Evolutionary conservation across 2,888 invertebrate species (phyloP).

Genomic region (Epirrhoe alternata): DNA sequence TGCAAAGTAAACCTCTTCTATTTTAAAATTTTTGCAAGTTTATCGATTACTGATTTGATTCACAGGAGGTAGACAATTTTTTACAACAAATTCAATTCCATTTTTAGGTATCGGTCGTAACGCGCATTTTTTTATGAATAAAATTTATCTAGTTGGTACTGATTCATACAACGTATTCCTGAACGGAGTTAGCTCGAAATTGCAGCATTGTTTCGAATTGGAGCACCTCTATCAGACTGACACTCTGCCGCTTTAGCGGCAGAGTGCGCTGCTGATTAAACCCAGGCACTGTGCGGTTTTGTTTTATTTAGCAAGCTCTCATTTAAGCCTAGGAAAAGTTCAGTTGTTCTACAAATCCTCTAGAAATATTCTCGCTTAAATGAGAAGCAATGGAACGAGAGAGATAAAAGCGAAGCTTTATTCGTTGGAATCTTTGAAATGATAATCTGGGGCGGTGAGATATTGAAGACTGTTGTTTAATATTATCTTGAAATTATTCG

Average conservation of each 20-base stretch:
- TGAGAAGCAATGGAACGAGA: conserved; percentile 20
- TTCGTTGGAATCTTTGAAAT: not conserved
- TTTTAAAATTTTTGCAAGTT: too few relatives aligned
- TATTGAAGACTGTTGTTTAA: conserved; percentile 11
- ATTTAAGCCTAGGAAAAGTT: conserved; percentile 34
- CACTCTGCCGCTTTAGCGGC: conserved; percentile 16
- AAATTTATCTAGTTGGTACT: too few relatives aligned
- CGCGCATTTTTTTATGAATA: too few relatives aligned
- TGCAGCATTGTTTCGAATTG: not conserved
- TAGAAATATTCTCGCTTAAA: conserved; percentile 37
- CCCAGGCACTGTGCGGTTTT: conserved; percentile 53
- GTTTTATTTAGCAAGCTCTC: conserved; percentile 58
- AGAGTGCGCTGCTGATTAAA: conserved; percentile 65
- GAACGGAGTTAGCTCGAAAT: not conserved
- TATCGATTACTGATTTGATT: too few relatives aligned
- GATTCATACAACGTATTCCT: too few relatives aligned
- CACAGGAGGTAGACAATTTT: too few relatives aligned
- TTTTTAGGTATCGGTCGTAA: too few relatives aligned
- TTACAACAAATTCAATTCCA: too few relatives aligned
- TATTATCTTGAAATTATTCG: not conserved
- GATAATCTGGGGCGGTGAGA: conserved; percentile 4
- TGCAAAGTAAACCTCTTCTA: too few relatives aligned
- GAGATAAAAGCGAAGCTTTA: conserved; percentile 20
- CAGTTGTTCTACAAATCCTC: conserved; percentile 22
- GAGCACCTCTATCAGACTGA: conserved; percentile 18